A percentile compares a stretch with the other conserved stretches of the same genome.
Conservation (phyloP, 2,888 invertebrate species). For the Taenaris catops region DNA sequence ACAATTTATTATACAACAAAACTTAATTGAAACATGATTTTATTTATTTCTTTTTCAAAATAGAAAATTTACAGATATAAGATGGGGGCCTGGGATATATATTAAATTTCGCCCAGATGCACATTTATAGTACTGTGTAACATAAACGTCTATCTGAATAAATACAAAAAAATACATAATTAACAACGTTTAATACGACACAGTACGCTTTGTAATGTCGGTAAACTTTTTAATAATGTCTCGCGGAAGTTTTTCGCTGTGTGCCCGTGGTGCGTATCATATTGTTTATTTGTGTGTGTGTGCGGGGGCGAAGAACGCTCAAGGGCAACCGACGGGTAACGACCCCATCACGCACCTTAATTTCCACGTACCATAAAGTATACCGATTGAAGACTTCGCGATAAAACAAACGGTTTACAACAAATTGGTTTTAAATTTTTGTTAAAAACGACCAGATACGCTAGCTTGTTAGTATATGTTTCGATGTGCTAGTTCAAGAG, state of each 20-base stretch:
- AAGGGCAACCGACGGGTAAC: slow-evolving; percentile 65
- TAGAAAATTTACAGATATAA: too few relatives aligned
- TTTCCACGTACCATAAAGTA: slow-evolving; percentile 12
- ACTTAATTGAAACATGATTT: too few relatives aligned
- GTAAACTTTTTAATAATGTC: slow-evolving; percentile 41
- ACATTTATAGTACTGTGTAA: too few relatives aligned
- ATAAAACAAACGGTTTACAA: slow-evolving; percentile 4
- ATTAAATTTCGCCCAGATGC: too few relatives aligned
- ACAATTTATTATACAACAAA: too few relatives aligned
- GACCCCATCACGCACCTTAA: slow-evolving; percentile 44
- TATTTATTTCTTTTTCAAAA: too few relatives aligned
- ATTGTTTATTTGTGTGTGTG: slow-evolving; percentile 27
- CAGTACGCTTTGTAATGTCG: slow-evolving; percentile 41
- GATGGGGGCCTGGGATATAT: too few relatives aligned
- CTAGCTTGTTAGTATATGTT: too few relatives aligned
- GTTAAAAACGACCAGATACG: too few relatives aligned
- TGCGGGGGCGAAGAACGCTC: slow-evolving; percentile 64
- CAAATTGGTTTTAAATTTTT: too few relatives aligned
- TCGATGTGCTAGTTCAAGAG: too few relatives aligned
- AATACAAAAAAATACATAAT: not conserved
- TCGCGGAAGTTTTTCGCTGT: slow-evolving; percentile 39
- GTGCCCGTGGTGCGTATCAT: slow-evolving; percentile 30
- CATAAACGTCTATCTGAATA: too few relatives aligned
- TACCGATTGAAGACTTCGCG: slow-evolving; percentile 6
- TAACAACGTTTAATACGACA: slow-evolving; percentile 24